phyloP scores from a whole-genome alignment of 2,888 invertebrate species.

The Tachystola acroxantha region DNA sequence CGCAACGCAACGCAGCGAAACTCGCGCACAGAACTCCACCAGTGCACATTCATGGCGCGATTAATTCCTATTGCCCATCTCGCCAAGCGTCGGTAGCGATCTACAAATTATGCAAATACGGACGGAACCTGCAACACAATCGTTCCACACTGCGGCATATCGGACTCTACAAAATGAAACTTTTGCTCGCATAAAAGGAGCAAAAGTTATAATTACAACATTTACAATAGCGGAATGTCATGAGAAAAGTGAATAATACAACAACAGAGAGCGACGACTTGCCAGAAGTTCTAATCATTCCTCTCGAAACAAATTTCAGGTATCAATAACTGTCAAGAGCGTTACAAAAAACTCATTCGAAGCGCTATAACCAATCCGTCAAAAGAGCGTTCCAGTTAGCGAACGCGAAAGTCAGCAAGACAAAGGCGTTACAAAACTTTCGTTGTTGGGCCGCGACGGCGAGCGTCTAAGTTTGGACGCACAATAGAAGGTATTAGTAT shows the following conservation, averaged over 20 bases:
- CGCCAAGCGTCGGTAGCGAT: constrained; percentile 18
- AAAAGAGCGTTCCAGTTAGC: constrained; percentile 54
- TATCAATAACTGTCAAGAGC: constrained; percentile 25
- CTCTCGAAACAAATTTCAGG: constrained; percentile 14
- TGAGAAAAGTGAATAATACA: not conserved
- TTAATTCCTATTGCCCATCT: constrained; percentile 29
- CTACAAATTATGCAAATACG: constrained; percentile 28
- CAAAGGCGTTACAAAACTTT: constrained; percentile 68
- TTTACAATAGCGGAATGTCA: not conserved
- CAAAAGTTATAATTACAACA: not conserved
- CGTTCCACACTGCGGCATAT: constrained; percentile 19
- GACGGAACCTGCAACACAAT: constrained; percentile 20
- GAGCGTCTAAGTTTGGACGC: constrained; percentile 41
- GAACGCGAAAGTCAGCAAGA: constrained; percentile 63
- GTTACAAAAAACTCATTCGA: constrained; percentile 26
- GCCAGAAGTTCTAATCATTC: constrained; percentile 1
- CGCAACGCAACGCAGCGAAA: constrained; percentile 61
- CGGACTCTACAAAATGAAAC: not conserved
- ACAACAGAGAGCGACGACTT: not conserved
- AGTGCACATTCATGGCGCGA: constrained; percentile 36
- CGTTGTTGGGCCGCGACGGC: constrained; percentile 36
- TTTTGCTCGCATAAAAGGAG: too few relatives aligned
- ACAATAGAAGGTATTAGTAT: constrained; percentile 68
- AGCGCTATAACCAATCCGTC: constrained; percentile 29
- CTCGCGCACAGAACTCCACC: constrained; percentile 40